Percentiles rank a stretch among this genome's conserved stretches.
These are phyloP conservation scores for Trissoscelio sp. DNA, from an alignment of 2,888 invertebrate genomes.

Conservation along the genomic window DNA sequence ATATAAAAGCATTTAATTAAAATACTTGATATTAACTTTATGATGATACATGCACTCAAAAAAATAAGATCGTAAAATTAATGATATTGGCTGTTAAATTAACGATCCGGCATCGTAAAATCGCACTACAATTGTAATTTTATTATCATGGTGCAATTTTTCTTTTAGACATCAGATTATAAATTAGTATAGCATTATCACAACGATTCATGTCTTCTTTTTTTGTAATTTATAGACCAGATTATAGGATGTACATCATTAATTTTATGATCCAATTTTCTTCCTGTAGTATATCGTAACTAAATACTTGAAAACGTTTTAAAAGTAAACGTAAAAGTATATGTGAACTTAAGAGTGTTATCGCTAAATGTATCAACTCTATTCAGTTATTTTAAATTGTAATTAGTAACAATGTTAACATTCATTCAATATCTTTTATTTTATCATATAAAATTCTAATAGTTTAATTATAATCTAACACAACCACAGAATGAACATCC, in stretches of 20 bases:
- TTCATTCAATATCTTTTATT: background rate
- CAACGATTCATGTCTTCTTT: conserved; percentile 4
- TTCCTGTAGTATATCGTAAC: conserved; percentile 2
- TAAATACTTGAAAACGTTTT: conserved; percentile 24
- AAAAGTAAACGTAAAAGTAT: conserved; percentile 3
- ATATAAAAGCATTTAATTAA: conserved; percentile 18
- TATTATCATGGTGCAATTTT: conserved; percentile 34
- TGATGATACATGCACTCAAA: conserved; percentile 12
- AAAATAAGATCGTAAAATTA: conserved; percentile 24
- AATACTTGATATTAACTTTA: conserved; percentile 17
- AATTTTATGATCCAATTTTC: conserved; percentile 48
- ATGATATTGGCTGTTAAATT: conserved; percentile 22
- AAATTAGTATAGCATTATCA: conserved; percentile 34
- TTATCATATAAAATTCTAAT: background rate
- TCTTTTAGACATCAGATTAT: conserved; percentile 31
- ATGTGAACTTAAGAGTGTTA: background rate
- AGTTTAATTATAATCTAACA: conserved; percentile 19
- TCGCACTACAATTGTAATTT: conserved; percentile 23
- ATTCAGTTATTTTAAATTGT: conserved; percentile 6
- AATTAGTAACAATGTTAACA: background rate
- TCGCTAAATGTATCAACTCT: background rate
- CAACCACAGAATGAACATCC: conserved; percentile 8
- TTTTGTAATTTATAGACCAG: conserved; percentile 22
- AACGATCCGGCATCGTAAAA: conserved; percentile 29
- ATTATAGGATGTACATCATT: conserved; percentile 37